phyloP scores from a whole-genome alignment of 2,797 vertebrate species.

The Silurus lanzhouensis region DNA sequence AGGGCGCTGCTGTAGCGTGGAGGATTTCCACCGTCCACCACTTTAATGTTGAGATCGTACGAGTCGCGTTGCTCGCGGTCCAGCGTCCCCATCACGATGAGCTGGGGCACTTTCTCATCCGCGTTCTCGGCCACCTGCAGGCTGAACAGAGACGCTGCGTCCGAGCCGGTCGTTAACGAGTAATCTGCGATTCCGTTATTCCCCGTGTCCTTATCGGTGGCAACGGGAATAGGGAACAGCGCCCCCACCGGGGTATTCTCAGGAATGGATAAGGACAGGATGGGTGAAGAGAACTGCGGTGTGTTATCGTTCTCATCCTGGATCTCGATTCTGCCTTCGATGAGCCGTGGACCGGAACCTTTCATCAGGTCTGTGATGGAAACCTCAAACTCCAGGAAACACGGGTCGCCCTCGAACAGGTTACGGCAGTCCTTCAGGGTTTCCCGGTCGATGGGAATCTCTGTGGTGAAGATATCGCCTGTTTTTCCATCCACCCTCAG shows the following conservation, averaged over 20 bases:
- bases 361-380: conserved; percentile 92
- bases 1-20: conserved; percentile 88
- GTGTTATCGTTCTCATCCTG: conserved; percentile 97
- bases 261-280: conserved; percentile 89
- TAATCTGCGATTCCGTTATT: conserved; percentile 90
- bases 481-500: conserved; percentile 94
- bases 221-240: conserved; percentile 88
- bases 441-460: conserved; percentile 91
- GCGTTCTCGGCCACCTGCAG: conserved; percentile 90
- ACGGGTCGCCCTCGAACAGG: conserved; percentile 82
- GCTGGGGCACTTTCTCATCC: conserved; percentile 91
- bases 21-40: conserved; percentile 88
- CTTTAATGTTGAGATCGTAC: conserved; percentile 93
- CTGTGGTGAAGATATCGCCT: conserved; percentile 95
- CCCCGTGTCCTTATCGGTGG: conserved; percentile 87
- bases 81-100: conserved; percentile 92
- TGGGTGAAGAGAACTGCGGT: conserved; percentile 91
- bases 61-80: conserved; percentile 94
- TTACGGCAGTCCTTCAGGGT: conserved; percentile 88
- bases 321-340: conserved; percentile 95
- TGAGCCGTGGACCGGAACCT: conserved; percentile 82
- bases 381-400: conserved; percentile 94
- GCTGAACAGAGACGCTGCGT: conserved; percentile 87
- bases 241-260: conserved; percentile 90
- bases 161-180: conserved; percentile 79